Evolutionary conservation across 2,113 vertebrate species (phyloP).

Genomic region (Lagenorhynchus albirostris): DNA sequence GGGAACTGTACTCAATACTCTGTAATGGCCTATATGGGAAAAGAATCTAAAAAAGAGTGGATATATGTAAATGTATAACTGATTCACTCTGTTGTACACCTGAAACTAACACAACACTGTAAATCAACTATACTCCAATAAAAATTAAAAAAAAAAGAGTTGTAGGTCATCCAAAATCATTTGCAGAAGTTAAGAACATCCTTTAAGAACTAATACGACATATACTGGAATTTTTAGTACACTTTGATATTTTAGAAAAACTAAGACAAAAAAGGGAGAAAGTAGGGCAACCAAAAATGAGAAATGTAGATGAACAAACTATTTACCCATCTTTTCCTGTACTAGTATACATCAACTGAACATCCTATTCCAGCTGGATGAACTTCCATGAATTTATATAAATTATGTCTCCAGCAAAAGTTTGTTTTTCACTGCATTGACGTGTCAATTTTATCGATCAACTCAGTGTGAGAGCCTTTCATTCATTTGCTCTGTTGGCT

Average conservation of each 20-base stretch:
- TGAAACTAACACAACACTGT: no score
- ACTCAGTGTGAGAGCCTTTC: background rate
- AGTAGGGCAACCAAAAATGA: background rate
- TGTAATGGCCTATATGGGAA: no score
- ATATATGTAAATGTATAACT: no score
- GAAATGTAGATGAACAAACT: background rate
- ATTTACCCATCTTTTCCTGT: background rate
- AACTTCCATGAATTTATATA: background rate
- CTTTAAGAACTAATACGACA: background rate
- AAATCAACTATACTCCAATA: background rate
- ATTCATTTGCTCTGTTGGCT: background rate
- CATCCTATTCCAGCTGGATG: background rate
- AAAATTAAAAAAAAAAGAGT: background rate
- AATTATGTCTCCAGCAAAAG: background rate
- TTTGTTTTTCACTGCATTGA: background rate
- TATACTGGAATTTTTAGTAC: background rate
- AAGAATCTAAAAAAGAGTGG: no score
- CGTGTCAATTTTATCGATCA: background rate
- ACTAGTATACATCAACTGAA: background rate
- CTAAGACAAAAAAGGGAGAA: background rate
- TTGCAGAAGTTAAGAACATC: background rate
- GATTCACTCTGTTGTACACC: no score
- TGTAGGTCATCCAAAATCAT: background rate
- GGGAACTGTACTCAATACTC: background rate
- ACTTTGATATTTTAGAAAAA: conserved; percentile 10